A percentile compares a stretch with the other conserved stretches of the same genome.
Conservation (phyloP, 2,797 vertebrate genomes). For the Chelidonichthys spinosus region DNA sequence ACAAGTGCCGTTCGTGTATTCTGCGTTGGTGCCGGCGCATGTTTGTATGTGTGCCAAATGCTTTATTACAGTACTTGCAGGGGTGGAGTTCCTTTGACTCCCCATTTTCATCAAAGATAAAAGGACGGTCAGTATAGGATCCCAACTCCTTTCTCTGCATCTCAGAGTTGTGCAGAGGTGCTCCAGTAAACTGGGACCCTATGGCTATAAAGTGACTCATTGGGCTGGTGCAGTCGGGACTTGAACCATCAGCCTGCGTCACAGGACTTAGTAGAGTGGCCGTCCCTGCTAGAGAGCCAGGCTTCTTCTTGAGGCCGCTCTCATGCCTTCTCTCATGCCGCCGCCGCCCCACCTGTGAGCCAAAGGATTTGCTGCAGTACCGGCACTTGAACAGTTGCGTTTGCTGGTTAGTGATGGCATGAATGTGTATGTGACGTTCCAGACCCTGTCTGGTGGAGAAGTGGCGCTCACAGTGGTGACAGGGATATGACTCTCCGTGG, state of each 20-base stretch:
- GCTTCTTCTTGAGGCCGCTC: constrained; percentile 89
- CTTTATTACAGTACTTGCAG: constrained; percentile 97
- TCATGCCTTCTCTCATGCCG: constrained; percentile 96
- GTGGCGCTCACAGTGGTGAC: constrained; percentile 94
- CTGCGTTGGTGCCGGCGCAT: constrained; percentile 97
- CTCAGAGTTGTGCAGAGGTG: constrained; percentile 76
- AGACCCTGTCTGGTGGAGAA: constrained; percentile 97
- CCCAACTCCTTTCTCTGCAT: constrained; percentile 72
- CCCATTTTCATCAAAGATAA: constrained; percentile 89
- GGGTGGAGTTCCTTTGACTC: constrained; percentile 94
- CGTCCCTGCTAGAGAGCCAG: constrained; percentile 78
- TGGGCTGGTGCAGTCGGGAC: constrained; percentile 80
- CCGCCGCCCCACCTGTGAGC: constrained; percentile 95
- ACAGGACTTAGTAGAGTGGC: constrained; percentile 69
- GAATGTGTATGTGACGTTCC: constrained; percentile 96
- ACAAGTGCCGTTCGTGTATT: constrained; percentile 95
- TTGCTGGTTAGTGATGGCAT: constrained; percentile 85
- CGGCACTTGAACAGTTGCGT: constrained; percentile 93
- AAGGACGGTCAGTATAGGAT: constrained; percentile 71
- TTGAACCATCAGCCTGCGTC: constrained; percentile 78
- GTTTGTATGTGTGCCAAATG: constrained; percentile 98
- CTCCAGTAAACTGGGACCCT: constrained; percentile 75
- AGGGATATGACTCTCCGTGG: constrained; percentile 88
- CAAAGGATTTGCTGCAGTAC: constrained; percentile 95
- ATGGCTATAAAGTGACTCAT: constrained; percentile 70